Conservation (phyloP, 2,797 vertebrate species). For the Schizopygopsis pylzovi region DNA sequence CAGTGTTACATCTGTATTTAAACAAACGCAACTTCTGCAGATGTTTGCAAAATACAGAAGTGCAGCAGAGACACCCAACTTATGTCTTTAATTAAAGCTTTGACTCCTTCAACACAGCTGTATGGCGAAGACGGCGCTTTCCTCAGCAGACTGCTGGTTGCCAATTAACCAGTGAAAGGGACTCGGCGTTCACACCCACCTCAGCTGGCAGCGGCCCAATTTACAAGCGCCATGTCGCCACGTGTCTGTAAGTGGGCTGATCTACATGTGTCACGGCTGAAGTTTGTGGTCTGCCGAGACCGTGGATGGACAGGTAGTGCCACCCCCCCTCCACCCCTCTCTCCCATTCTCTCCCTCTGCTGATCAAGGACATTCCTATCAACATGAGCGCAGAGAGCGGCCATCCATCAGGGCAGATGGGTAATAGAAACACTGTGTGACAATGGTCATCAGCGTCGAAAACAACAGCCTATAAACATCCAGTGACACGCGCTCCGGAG, state of each 20-base stretch:
- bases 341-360: constrained; percentile 56
- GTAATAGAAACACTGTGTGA: constrained; percentile 83
- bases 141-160: constrained; percentile 35
- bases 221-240: constrained; percentile 55
- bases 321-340: constrained; percentile 41
- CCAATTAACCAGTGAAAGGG: constrained; percentile 55
- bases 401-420: constrained; percentile 79
- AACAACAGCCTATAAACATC: constrained; percentile 84
- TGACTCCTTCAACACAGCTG: constrained; percentile 14
- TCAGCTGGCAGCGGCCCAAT: constrained; percentile 53
- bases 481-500: constrained; percentile 74
- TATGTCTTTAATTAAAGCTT: constrained; percentile 42
- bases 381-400: constrained; percentile 73
- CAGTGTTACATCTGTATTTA: neutral
- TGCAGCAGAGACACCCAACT: constrained; percentile 1
- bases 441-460: constrained; percentile 83
- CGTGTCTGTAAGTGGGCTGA: constrained; percentile 54
- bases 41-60: constrained; percentile 27
- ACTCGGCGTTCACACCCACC: constrained; percentile 56
- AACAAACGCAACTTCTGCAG: constrained; percentile 27
- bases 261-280: constrained; percentile 51
- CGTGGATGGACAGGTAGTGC: constrained; percentile 55
- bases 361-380: constrained; percentile 81
- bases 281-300: constrained; percentile 42
- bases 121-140: neutral